Evolutionary conservation across 2,888 invertebrate genomes (phyloP), one percentile per base, ranked within the genome.

Genomic region (Allygus modestus): DNA sequence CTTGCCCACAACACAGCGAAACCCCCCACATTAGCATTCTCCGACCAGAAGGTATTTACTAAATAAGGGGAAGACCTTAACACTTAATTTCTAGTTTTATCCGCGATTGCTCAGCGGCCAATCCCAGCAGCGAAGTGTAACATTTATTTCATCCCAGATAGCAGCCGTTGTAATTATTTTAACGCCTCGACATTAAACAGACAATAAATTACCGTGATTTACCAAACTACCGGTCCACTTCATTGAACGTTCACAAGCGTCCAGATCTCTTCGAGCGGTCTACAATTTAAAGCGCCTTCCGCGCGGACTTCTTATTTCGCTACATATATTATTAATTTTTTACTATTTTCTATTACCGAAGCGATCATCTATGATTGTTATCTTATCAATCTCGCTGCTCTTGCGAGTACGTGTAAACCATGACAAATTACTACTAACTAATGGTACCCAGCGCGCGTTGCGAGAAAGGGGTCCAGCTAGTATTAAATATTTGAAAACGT

Each of bases 71-170:
- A 17, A 51, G 51, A n/a, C n/a, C 17, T 5, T 51, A 17, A 2
- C 17, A n/a, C n/a, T 11, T 51, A 51, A 51, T 51, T 51, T 51
- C 51, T 51, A 51, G 51, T 15, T 51, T 51, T 51, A 51, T n/a
- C n/a, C 17, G 7, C 23, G 23, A 58, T 58, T 23, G 23, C 23
- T 20, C 58, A 23, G 7, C 58, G 4, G 9, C 23, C 23, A 12
- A 23, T 20, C 20, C 2, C 1, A 17, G 58, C 58, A 58, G 46
- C 15, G 17, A 23, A 58, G 4, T 58, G 58, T 58, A 23, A 58
- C 7, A 58, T 58, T n/a, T 23, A 23, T 58, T 58, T 23, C 20
- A 58, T 7, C 58, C n/a, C 5, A 12, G 58, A 58, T 23, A 2
- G 23, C 20, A 58, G 58, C 23, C 23, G 23, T 23, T 23, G 12